These are phyloP conservation scores for Sycobia sp. DNA, from an alignment of 1,140 invertebrate genomes.

Conservation along the genomic window DNA sequence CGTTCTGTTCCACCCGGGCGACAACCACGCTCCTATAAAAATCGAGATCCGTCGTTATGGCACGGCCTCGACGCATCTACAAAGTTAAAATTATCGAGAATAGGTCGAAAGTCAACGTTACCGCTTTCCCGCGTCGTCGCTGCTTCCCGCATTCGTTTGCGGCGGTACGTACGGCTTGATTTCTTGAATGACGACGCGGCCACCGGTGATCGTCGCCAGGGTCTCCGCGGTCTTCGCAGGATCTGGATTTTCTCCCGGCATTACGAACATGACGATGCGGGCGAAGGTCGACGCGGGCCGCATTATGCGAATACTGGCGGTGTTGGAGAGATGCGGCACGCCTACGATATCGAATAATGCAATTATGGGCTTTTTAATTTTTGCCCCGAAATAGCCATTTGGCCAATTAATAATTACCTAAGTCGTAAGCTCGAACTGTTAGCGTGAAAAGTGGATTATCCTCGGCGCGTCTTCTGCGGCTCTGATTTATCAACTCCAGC, in stretches of 20 bases:
- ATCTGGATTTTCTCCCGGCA: conserved; percentile 75
- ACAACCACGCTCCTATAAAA: conserved; percentile 75
- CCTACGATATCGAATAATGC: conserved; percentile 49
- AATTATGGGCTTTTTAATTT: background rate
- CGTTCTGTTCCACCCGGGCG: conserved; percentile 61
- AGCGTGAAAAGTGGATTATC: conserved; percentile 68
- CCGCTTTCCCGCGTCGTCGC: conserved; percentile 44
- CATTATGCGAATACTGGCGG: conserved; percentile 72
- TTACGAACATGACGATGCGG: conserved; percentile 77
- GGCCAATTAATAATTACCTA: conserved; percentile 64
- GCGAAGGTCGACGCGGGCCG: conserved; percentile 68
- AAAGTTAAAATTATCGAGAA: too few relatives aligned
- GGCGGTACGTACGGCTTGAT: conserved; percentile 72
- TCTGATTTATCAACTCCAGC: too few relatives aligned
- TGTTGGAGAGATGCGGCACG: conserved; percentile 72
- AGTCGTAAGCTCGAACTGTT: conserved; percentile 77
- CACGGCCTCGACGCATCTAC: too few relatives aligned
- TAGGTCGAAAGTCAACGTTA: conserved; percentile 27
- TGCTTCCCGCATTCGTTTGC: conserved; percentile 39
- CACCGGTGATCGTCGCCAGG: conserved; percentile 76
- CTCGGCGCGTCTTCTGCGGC: conserved; percentile 54
- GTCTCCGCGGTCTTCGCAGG: conserved; percentile 73
- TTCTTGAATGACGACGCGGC: conserved; percentile 73
- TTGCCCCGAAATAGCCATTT: too few relatives aligned
- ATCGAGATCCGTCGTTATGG: background rate